phyloP scores from a whole-genome alignment of 2,113 vertebrate species.

The Cyanoramphus novaezelandiae region DNA sequence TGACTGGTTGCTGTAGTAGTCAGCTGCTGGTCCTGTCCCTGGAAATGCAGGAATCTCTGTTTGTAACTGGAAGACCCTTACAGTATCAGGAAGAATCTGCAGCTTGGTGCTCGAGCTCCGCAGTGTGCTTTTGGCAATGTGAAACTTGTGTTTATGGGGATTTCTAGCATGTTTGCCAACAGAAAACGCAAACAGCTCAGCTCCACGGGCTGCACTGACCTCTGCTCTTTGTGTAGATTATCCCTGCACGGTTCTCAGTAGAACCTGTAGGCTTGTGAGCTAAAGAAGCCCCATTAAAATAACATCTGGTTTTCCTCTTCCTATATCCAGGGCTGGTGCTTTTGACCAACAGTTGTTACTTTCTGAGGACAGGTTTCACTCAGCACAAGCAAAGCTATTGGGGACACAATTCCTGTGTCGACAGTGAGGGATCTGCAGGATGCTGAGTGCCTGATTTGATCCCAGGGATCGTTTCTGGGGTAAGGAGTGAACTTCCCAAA shows the following conservation, averaged over 20 bases:
- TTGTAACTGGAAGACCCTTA: not conserved
- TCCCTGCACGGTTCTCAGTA: not conserved
- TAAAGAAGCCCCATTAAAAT: not conserved
- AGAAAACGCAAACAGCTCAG: not conserved
- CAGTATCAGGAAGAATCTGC: not conserved
- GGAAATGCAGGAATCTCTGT: not conserved
- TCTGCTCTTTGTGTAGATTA: not conserved
- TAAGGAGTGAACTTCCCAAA: not conserved
- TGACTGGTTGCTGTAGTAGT: not conserved
- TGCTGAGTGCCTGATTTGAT: not conserved
- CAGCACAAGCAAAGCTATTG: not conserved
- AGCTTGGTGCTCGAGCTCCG: not conserved
- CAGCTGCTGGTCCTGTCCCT: not conserved
- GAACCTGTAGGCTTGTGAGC: not conserved
- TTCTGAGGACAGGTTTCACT: not conserved
- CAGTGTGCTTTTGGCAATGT: not conserved
- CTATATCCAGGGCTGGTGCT: not conserved
- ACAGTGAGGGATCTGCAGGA: not conserved
- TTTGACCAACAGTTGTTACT: not conserved
- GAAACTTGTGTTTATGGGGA: not conserved
- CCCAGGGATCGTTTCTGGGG: not conserved
- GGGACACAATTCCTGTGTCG: rapidly evolving
- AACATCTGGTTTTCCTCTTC: not conserved
- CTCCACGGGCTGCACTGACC: not conserved
- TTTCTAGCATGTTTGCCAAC: not conserved